Percentiles rank a stretch among this genome's conserved stretches.
Evolutionary conservation across 35 echinoderm and acorn worm genomes (phyloP).

Genomic region (Lytechinus pictus): DNA sequence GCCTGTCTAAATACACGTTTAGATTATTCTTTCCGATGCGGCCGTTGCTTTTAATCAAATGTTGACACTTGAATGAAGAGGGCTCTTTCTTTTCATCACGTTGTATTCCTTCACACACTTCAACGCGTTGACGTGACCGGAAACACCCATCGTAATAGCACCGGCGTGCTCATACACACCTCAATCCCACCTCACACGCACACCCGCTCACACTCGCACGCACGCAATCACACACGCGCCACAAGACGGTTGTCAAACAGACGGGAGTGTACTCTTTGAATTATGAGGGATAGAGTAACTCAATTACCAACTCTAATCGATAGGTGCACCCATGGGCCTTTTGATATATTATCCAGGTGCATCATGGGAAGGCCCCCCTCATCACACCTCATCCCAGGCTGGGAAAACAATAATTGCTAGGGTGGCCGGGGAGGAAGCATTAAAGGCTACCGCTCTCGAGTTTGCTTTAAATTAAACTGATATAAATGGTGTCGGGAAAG

Average conservation of each 20-base stretch:
- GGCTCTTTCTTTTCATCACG: background rate
- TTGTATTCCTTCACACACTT: background rate
- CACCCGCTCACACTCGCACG: background rate
- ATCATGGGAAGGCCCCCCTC: background rate
- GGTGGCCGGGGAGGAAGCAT: background rate
- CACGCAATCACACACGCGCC: background rate
- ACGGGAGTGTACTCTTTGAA: background rate
- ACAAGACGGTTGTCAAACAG: background rate
- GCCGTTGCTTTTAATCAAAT: constrained; percentile 3
- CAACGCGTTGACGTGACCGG: constrained; percentile 6
- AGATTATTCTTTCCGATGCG: background rate
- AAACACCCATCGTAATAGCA: background rate
- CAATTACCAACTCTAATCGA: background rate
- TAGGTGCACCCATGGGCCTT: background rate
- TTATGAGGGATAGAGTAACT: constrained; percentile 18
- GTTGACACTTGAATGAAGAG: background rate
- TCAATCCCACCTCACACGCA: background rate
- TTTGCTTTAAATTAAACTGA: background rate
- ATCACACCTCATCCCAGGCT: background rate
- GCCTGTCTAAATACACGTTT: background rate
- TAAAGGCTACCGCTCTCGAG: background rate
- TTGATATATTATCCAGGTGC: background rate
- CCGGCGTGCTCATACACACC: background rate
- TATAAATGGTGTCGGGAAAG: background rate
- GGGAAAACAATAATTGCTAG: constrained; percentile 12